A percentile compares a stretch with the other conserved stretches of the same genome.
phyloP scores from a whole-genome alignment of 1,140 invertebrate species.

The Sipha flava region DNA sequence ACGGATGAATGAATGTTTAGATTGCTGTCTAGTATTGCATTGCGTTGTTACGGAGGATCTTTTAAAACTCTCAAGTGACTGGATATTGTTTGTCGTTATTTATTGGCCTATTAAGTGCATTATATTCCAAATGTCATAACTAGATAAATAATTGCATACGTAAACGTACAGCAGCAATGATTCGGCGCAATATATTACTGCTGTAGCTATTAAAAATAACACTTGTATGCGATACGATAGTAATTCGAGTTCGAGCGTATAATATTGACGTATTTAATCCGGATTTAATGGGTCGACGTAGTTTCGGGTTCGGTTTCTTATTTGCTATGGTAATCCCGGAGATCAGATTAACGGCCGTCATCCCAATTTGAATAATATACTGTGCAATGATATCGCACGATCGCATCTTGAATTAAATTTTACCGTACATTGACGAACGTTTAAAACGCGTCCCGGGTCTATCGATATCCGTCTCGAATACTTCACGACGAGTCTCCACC shows the following conservation, averaged over 20 bases:
- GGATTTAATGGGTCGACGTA: not conserved
- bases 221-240: not conserved
- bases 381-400: not conserved
- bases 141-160: too few relatives aligned
- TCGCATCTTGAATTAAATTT: not conserved
- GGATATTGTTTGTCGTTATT: too few relatives aligned
- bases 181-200: too few relatives aligned
- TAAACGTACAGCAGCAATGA: too few relatives aligned
- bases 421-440: not conserved
- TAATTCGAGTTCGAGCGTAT: not conserved
- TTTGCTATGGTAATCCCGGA: not conserved
- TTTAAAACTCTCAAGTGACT: too few relatives aligned
- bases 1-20: too few relatives aligned
- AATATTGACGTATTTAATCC: not conserved
- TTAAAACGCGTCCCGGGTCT: not conserved
- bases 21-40: too few relatives aligned
- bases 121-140: too few relatives aligned
- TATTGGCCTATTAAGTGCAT: too few relatives aligned
- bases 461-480: not conserved
- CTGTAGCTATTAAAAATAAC: too few relatives aligned
- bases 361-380: constrained; percentile 1
- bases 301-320: not conserved
- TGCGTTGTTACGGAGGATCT: too few relatives aligned
- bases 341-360: not conserved
- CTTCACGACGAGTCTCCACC: too few relatives aligned